Percentiles rank a stretch among this genome's conserved stretches.
These are phyloP conservation scores for Callipepla californica DNA, from an alignment of 2,113 vertebrate species.

Conservation along the genomic window DNA sequence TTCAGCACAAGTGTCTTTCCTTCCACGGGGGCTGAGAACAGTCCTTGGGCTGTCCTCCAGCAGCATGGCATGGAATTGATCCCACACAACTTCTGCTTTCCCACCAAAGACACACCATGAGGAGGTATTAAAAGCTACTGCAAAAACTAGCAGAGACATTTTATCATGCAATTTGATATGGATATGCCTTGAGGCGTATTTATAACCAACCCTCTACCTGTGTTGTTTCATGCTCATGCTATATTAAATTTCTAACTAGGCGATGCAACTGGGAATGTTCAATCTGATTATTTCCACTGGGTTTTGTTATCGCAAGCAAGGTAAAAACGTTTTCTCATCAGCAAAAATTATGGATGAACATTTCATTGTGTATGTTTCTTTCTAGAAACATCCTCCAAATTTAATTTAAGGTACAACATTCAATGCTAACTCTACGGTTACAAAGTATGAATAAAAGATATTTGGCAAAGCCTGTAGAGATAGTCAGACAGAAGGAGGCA, in stretches of 20 bases:
- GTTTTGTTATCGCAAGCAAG: background rate
- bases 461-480: background rate
- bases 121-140: background rate
- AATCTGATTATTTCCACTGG: background rate
- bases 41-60: background rate
- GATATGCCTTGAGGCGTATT: background rate
- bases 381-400: background rate
- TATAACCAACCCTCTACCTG: background rate
- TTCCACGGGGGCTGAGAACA: fast-evolving
- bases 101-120: fast-evolving
- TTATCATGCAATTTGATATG: fast-evolving
- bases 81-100: background rate
- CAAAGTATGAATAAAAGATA: background rate
- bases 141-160: background rate
- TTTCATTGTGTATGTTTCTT: background rate
- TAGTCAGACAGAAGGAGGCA: background rate
- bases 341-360: background rate
- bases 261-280: background rate
- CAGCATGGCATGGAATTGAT: background rate
- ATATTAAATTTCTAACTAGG: background rate
- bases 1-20: fast-evolving
- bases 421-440: background rate
- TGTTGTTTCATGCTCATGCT: background rate
- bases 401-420: background rate
- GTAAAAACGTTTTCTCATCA: background rate